These are phyloP conservation scores for Fulica atra DNA, from an alignment of 2,113 vertebrate genomes.

Conservation along the genomic window DNA sequence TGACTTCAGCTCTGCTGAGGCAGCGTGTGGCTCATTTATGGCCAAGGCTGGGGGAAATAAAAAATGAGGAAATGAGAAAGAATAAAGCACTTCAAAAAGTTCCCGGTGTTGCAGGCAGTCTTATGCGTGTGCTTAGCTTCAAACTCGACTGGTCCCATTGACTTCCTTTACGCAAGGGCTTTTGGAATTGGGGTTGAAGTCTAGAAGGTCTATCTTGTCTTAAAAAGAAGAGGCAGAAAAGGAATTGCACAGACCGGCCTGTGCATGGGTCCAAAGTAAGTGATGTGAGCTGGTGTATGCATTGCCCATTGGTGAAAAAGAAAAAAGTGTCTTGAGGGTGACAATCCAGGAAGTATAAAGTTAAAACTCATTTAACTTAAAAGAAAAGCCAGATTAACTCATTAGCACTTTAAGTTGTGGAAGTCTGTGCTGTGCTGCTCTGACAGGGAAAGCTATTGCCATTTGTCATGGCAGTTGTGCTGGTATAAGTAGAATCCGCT, in stretches of 20 bases:
- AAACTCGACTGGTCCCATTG: background rate
- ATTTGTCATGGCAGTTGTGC: background rate
- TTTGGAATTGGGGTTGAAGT: background rate
- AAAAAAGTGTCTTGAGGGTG: background rate
- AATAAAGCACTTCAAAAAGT: background rate
- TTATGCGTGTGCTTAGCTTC: background rate
- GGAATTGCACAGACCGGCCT: background rate
- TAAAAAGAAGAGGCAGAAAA: background rate
- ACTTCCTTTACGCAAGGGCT: background rate
- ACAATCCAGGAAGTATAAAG: background rate
- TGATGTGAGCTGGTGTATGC: background rate
- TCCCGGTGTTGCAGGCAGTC: background rate
- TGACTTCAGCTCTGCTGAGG: background rate
- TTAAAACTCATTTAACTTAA: background rate
- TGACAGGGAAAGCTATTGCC: background rate
- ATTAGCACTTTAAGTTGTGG: background rate
- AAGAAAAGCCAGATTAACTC: background rate
- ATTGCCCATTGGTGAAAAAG: background rate
- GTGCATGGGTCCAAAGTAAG: background rate
- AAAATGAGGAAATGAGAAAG: background rate
- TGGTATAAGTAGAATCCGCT: background rate
- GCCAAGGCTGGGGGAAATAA: background rate
- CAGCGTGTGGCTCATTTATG: background rate
- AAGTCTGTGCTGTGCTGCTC: background rate
- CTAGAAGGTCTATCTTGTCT: background rate